These are phyloP conservation scores for Aurelia sp. DNA, from an alignment of 30 jellyfish, hydroid and myxozoan genomes.

Conservation along the genomic window DNA sequence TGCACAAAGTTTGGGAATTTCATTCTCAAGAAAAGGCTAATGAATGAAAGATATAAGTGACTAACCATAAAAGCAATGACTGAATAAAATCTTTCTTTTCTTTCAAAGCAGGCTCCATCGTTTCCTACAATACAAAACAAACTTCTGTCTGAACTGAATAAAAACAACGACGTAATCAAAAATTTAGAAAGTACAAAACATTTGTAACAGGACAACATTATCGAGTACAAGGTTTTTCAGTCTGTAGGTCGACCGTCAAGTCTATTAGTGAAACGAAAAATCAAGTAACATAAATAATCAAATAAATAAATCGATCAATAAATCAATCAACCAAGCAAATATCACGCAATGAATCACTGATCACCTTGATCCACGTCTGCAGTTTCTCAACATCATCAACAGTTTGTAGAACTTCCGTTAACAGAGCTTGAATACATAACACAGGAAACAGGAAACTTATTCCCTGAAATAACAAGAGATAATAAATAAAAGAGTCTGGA, in stretches of 20 bases:
- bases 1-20: too few relatives aligned
- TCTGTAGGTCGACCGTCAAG: too few relatives aligned
- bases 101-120: constrained; percentile 53
- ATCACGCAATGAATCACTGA: too few relatives aligned
- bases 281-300: too few relatives aligned
- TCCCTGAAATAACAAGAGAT: constrained; percentile 30
- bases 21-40: too few relatives aligned
- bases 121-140: constrained; percentile 33
- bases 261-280: too few relatives aligned
- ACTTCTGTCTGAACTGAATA: too few relatives aligned
- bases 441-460: constrained; percentile 82
- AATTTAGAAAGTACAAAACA: too few relatives aligned
- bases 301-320: too few relatives aligned
- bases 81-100: constrained; percentile 57
- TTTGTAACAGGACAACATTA: too few relatives aligned
- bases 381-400: constrained; percentile 35
- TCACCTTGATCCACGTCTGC: constrained; percentile 85
- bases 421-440: constrained; percentile 76
- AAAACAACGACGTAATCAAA: background rate
- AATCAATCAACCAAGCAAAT: too few relatives aligned
- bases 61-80: constrained; percentile 63
- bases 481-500: background rate
- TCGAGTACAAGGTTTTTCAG: too few relatives aligned
- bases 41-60: background rate
- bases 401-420: constrained; percentile 51